Percentiles rank a stretch among this genome's conserved stretches.
phyloP scores from a whole-genome alignment of 2,888 invertebrate species.

The Melanargia galathea region DNA sequence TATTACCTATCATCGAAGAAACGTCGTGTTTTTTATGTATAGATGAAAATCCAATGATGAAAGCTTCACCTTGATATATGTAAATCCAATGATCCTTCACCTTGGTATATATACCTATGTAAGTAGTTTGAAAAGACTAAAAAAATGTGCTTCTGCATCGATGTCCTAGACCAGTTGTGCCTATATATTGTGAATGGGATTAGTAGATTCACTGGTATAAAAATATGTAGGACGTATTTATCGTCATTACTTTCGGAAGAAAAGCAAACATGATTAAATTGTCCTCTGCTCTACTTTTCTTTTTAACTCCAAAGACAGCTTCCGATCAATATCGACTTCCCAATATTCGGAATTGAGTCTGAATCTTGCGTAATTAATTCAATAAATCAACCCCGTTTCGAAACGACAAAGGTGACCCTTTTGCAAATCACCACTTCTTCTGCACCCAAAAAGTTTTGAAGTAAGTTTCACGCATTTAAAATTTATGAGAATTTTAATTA shows the following conservation, averaged over 20 bases:
- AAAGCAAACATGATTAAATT: slow-evolving; percentile 55
- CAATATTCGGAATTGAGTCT: slow-evolving; percentile 68
- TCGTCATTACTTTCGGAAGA: slow-evolving; percentile 45
- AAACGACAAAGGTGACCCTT: slow-evolving; percentile 58
- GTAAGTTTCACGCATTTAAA: slow-evolving; percentile 3
- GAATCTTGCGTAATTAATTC: slow-evolving; percentile 73
- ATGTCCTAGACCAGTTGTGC: no score
- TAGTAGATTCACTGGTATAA: no score
- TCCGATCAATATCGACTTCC: slow-evolving; percentile 57
- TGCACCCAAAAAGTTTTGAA: slow-evolving; percentile 10
- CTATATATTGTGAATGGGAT: no score
- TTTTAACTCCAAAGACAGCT: slow-evolving; percentile 63
- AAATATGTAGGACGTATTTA: not conserved
- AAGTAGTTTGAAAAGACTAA: no score
- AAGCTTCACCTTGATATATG: no score
- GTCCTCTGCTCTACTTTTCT: slow-evolving; percentile 44
- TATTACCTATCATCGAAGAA: no score
- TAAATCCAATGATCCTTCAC: no score
- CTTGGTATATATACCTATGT: no score
- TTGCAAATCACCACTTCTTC: slow-evolving; percentile 19
- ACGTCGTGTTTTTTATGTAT: no score
- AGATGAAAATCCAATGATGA: no score
- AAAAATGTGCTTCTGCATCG: no score
- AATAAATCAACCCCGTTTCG: slow-evolving; percentile 67
- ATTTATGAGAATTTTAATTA: not conserved